These are phyloP conservation scores for Ligdia adustata DNA, from an alignment of 2,888 invertebrate genomes.

Conservation along the genomic window DNA sequence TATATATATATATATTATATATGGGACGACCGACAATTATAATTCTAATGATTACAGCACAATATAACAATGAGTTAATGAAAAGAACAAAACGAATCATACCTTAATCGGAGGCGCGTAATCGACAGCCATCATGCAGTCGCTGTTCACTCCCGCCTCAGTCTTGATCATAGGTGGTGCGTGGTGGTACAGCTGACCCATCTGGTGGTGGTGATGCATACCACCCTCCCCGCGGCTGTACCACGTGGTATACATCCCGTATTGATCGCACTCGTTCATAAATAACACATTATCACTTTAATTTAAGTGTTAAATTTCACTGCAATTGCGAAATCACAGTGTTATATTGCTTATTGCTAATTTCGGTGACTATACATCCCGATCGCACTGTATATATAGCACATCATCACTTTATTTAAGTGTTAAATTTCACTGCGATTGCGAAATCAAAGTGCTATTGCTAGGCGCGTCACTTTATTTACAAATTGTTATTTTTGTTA, in stretches of 20 bases:
- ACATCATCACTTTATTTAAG: too few species aligned
- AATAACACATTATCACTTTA: constrained; percentile 55
- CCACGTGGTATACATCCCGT: constrained; percentile 83
- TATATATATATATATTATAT: too few species aligned
- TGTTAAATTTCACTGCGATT: too few species aligned
- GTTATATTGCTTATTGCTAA: neutral
- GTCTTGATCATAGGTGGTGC: constrained; percentile 85
- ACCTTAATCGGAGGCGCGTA: constrained; percentile 87
- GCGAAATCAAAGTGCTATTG: too few species aligned
- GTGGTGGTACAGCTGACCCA: constrained; percentile 82
- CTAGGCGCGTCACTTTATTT: too few species aligned
- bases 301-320: constrained; percentile 7
- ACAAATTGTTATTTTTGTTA: too few species aligned
- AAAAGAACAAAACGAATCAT: constrained; percentile 50
- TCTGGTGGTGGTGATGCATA: constrained; percentile 81
- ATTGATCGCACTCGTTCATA: constrained; percentile 77
- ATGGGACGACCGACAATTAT: too few species aligned
- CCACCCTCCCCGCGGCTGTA: constrained; percentile 80
- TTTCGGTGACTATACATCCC: too few species aligned
- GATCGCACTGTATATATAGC: too few species aligned
- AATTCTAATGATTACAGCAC: too few species aligned
- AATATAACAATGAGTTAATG: neutral
- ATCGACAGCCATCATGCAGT: constrained; percentile 87
- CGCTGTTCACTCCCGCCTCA: constrained; percentile 85
- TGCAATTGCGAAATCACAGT: constrained; percentile 20